These are phyloP conservation scores for Asteroscopus sphinx DNA, from an alignment of 2,888 invertebrate species.

Conservation along the genomic window DNA sequence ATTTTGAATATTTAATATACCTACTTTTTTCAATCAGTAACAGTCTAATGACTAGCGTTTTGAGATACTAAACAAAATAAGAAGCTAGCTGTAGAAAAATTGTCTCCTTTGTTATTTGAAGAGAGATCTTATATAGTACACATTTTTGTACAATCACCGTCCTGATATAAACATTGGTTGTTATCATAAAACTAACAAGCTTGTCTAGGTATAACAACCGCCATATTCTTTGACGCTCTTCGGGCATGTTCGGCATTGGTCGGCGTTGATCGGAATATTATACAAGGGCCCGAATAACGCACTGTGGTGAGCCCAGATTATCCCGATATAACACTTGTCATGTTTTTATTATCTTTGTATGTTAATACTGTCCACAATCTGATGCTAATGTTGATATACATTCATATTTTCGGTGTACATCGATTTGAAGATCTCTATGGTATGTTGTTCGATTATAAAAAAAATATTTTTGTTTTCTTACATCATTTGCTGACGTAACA, in stretches of 20 bases:
- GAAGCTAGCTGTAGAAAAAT: constrained; percentile 9
- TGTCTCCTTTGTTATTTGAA: constrained; percentile 28
- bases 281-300: constrained; percentile 62
- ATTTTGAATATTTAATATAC: too few species aligned
- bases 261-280: constrained; percentile 74
- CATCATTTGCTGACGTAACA: constrained; percentile 10
- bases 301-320: constrained; percentile 57
- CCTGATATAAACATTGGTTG: constrained; percentile 52
- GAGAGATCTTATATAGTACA: constrained; percentile 40
- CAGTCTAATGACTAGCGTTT: too few species aligned
- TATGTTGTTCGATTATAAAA: constrained; percentile 24
- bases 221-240: constrained; percentile 62
- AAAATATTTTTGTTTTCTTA: constrained; percentile 14
- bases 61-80: too few species aligned
- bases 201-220: constrained; percentile 54
- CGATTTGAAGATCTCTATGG: constrained; percentile 20
- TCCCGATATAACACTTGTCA: constrained; percentile 58
- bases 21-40: too few species aligned
- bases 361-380: constrained; percentile 40
- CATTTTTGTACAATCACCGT: constrained; percentile 45
- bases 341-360: constrained; percentile 56
- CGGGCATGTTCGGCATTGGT: constrained; percentile 58
- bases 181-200: constrained; percentile 65
- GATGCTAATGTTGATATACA: constrained; percentile 45
- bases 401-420: constrained; percentile 25